Conservation (phyloP, 1,140 invertebrate species). For the Trachelipus rathkii region DNA sequence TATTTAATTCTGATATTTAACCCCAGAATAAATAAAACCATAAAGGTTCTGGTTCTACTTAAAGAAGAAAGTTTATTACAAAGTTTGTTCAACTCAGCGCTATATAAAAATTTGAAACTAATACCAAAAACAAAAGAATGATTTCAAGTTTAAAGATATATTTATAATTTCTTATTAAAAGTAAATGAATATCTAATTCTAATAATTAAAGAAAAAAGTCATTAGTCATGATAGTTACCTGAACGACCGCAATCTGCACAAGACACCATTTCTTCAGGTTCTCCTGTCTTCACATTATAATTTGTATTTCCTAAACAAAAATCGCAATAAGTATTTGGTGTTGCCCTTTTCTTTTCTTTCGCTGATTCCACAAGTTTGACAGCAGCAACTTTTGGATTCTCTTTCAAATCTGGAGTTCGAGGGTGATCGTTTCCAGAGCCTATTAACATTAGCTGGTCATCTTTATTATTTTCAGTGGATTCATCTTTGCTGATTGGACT, state of each 20-base stretch:
- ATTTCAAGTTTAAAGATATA: no score
- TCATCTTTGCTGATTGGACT: slow-evolving; percentile 4
- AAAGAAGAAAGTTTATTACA: no score
- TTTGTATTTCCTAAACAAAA: slow-evolving; percentile 92
- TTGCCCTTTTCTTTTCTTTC: slow-evolving; percentile 21
- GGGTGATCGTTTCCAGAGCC: background rate
- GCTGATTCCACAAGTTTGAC: background rate
- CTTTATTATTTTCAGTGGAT: background rate
- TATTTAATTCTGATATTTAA: no score
- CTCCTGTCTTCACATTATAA: slow-evolving; percentile 93
- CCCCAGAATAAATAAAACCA: no score
- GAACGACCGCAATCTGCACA: slow-evolving; percentile 98
- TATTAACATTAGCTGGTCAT: background rate
- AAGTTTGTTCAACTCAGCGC: no score
- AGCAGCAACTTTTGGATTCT: background rate
- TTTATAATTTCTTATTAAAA: no score
- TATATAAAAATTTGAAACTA: no score
- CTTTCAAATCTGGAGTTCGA: background rate
- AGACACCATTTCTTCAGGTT: slow-evolving; percentile 91
- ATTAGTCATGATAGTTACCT: slow-evolving; percentile 58
- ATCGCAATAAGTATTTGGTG: slow-evolving; percentile 72
- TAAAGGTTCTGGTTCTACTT: no score
- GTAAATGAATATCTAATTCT: no score
- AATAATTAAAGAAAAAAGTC: no score
- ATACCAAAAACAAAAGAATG: no score